Base-by-base conservation (phyloP, 2,797 vertebrate genomes). In the Chloroceryle inda region DNA sequence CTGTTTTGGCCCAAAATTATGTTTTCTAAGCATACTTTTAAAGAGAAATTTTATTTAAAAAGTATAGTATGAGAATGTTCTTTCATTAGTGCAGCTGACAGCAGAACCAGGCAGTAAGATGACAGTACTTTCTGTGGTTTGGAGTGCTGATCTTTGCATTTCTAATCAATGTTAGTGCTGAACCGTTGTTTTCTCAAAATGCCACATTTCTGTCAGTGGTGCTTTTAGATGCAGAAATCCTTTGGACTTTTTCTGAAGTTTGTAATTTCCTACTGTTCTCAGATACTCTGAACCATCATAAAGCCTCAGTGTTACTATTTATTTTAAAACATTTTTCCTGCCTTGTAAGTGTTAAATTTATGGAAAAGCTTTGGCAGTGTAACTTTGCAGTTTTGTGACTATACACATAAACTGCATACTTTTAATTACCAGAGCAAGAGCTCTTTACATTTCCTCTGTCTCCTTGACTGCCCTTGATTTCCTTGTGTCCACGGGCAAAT, bases 91-190 rank as follows among this genome's bases (percentile, higher is more conserved):
- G 73, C 58, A 78, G 45, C 91, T 86, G 53, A 13, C 67, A 56
- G 61, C 52, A 63, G 92, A 91, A 49, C 56, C 10, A 26, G 72
- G 31, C 24, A 50, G 4, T n/a, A 53, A 19, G 4, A 71, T 22
- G 37, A 23, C 22, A 14, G 27, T 76, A 4, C 22, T 14, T 7
- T 47, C 62, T 58, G 27, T 58, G 40, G 53, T 52, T 71, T 63
- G 33, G 53, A 84, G 50, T 77, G 66, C 62, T 95, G 68, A 13
- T 64, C 72, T 93, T 80, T 78, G 58, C 45, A 38, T 90, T 96
- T 86, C 38, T 72, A 27, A 38, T n/a, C 50, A 11, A 5, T 72
- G 76, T n/a, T 64, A 49, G 58, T 72, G 89, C 61, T 90, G 69
- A 94, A 45, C 22, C 6, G 24, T 38, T 72, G 50, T n/a, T 47